Conservation (phyloP, 2,113 vertebrate species). For the Acrocephalus arundinaceus region DNA sequence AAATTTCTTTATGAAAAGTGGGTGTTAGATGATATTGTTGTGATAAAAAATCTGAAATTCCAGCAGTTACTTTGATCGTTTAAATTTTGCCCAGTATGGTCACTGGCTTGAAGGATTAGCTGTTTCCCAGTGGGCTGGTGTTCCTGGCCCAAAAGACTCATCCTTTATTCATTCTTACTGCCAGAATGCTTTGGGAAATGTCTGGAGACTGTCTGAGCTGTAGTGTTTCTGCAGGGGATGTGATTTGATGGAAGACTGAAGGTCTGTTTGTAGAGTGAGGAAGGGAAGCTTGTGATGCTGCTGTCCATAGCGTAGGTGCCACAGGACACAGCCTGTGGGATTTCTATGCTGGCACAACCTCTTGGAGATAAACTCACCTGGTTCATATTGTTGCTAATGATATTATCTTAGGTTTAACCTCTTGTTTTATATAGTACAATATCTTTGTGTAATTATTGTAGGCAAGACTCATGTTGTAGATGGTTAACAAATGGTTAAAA, state of each 20-base stretch:
- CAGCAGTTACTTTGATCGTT: neutral
- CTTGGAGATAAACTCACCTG: neutral
- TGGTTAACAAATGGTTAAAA: neutral
- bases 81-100: neutral
- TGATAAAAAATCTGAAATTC: neutral
- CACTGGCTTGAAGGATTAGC: neutral
- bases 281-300: neutral
- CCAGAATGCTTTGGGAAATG: neutral
- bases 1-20: neutral
- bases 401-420: neutral
- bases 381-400: neutral
- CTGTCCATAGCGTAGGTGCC: constrained; percentile 31
- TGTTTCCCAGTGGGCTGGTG: neutral
- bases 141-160: neutral
- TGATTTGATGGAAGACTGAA: neutral
- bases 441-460: neutral
- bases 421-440: neutral
- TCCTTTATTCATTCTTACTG: neutral
- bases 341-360: neutral
- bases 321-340: neutral
- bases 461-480: neutral
- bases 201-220: neutral
- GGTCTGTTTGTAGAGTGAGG: neutral
- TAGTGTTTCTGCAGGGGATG: neutral
- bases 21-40: neutral